A percentile compares a stretch with the other conserved stretches of the same genome.
Evolutionary conservation across 92 coral and sea anemone genomes (phyloP).

Genomic region (Montipora capitata): DNA sequence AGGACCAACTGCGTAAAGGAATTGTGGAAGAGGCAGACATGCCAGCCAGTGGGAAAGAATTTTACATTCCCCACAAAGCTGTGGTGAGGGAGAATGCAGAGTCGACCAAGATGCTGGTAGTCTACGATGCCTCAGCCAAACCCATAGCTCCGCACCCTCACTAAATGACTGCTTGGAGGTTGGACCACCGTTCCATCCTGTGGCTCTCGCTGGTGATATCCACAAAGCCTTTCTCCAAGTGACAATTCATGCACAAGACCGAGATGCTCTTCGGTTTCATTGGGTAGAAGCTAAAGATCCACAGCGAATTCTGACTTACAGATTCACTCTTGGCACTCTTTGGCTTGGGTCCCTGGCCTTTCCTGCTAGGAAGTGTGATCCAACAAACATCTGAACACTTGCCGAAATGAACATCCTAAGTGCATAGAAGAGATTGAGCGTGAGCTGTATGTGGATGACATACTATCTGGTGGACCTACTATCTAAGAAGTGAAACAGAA

Average conservation of each 20-base stretch:
- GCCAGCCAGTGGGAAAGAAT: conserved; percentile 64
- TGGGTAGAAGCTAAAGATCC: conserved; percentile 75
- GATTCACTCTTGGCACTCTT: conserved; percentile 61
- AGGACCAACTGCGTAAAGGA: conserved; percentile 56
- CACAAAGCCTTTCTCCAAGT: conserved; percentile 74
- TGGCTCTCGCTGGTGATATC: conserved; percentile 70
- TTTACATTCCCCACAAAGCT: conserved; percentile 80
- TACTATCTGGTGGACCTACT: conserved; percentile 49
- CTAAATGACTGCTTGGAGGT: conserved; percentile 65
- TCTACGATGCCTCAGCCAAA: conserved; percentile 76
- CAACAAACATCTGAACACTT: conserved; percentile 50
- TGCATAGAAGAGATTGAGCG: conserved; percentile 27
- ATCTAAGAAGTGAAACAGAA: conserved; percentile 44
- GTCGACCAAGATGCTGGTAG: conserved; percentile 71
- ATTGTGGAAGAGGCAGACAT: conserved; percentile 73
- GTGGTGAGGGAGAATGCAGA: conserved; percentile 74
- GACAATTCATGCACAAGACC: conserved; percentile 59
- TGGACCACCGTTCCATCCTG: conserved; percentile 78
- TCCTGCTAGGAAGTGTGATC: conserved; percentile 54
- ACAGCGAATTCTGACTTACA: conserved; percentile 50
- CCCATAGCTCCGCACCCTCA: conserved; percentile 58
- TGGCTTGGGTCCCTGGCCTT: conserved; percentile 68
- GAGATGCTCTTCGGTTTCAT: conserved; percentile 72
- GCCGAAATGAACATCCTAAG: conserved; percentile 50
- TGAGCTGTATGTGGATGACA: not conserved